Conservation (phyloP, 2,797 vertebrate genomes). For the Falco biarmicus region DNA sequence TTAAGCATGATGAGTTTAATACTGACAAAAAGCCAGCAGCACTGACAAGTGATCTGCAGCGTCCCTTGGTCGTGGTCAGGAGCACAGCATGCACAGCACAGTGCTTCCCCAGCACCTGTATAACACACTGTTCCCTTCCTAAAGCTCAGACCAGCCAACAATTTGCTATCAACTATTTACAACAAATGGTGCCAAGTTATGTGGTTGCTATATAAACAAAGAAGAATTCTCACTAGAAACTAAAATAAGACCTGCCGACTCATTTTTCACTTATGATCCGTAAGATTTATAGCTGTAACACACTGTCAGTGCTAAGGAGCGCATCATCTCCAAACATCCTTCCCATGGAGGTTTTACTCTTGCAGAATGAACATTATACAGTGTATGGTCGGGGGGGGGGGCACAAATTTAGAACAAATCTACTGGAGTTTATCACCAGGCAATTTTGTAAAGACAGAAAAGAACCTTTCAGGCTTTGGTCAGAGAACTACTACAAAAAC, state of each 20-base stretch:
- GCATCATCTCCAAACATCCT: background rate
- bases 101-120: background rate
- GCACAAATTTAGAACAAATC: background rate
- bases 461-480: background rate
- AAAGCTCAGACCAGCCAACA: background rate
- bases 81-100: accelerated
- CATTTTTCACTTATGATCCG: background rate
- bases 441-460: background rate
- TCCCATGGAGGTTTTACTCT: background rate
- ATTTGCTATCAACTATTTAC: background rate
- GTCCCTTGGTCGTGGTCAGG: background rate
- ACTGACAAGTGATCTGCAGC: background rate
- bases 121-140: background rate
- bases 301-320: background rate
- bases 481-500: background rate
- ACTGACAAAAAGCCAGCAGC: background rate
- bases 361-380: background rate
- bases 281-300: background rate
- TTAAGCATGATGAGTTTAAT: background rate
- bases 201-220: slow-evolving; percentile 26
- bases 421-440: background rate
- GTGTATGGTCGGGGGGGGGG: too few relatives aligned
- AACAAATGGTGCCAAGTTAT: background rate
- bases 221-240: background rate
- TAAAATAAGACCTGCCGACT: background rate